Percentiles rank a stretch among this genome's conserved stretches.
These are phyloP conservation scores for Parasteatoda lunata DNA, from an alignment of 2,888 invertebrate species.

Conservation along the genomic window DNA sequence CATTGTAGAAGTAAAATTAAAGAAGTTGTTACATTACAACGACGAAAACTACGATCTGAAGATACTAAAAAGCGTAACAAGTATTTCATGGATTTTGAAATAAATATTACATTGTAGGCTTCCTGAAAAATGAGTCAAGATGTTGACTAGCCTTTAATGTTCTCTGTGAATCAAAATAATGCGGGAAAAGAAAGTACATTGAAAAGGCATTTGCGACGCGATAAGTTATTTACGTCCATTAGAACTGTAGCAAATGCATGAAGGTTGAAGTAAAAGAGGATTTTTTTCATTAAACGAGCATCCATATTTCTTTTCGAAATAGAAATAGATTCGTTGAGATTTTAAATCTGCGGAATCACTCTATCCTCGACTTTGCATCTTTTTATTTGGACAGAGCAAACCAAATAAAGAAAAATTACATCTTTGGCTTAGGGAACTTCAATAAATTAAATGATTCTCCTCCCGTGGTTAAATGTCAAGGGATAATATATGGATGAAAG, in stretches of 20 bases:
- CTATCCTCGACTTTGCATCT: not conserved
- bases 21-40: too few species aligned
- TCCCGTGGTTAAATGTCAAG: conserved; percentile 27
- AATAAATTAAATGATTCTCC: conserved; percentile 45
- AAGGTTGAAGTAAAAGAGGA: not conserved
- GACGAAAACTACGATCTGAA: too few species aligned
- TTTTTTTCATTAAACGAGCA: not conserved
- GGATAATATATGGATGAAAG: conserved; percentile 15
- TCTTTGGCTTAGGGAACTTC: conserved; percentile 15
- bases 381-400: conserved; percentile 27
- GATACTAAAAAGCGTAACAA: too few species aligned
- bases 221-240: conserved; percentile 5
- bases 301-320: not conserved
- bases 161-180: too few species aligned
- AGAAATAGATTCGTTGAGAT: not conserved
- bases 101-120: too few species aligned
- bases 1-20: too few species aligned
- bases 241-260: not conserved
- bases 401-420: conserved; percentile 41
- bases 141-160: too few species aligned
- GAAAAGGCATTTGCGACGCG: too few species aligned
- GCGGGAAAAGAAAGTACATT: too few species aligned
- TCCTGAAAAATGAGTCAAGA: too few species aligned
- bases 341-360: not conserved
- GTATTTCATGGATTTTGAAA: too few species aligned